phyloP scores from a whole-genome alignment of 2,888 invertebrate species.

The Sarcophaga caerulescens region DNA sequence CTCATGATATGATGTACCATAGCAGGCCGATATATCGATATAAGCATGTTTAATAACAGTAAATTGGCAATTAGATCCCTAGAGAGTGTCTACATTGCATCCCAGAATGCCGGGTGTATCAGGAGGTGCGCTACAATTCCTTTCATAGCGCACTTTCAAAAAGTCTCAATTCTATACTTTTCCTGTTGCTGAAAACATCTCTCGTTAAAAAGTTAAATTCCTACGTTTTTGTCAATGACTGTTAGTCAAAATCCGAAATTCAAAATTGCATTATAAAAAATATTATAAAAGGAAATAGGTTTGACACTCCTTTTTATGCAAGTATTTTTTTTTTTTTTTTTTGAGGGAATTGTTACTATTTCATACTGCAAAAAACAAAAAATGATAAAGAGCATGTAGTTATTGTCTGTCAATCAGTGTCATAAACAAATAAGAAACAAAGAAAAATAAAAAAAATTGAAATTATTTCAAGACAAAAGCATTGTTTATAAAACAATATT shows the following conservation, averaged over 20 bases:
- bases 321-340: constrained; percentile 22
- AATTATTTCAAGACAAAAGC: constrained; percentile 53
- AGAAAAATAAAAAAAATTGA: constrained; percentile 29
- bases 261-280: neutral
- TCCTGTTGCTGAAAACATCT: constrained; percentile 16
- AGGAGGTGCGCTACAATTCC: too few relatives aligned
- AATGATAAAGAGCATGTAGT: constrained; percentile 4
- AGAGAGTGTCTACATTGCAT: too few relatives aligned
- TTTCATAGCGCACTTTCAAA: too few relatives aligned
- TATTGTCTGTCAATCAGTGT: constrained; percentile 64
- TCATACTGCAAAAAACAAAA: too few relatives aligned
- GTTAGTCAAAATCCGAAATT: neutral
- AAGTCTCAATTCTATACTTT: too few relatives aligned
- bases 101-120: too few relatives aligned
- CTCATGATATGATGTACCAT: too few relatives aligned
- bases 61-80: too few relatives aligned
- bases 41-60: too few relatives aligned
- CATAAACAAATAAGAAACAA: constrained; percentile 19
- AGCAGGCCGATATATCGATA: too few relatives aligned
- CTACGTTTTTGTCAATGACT: constrained; percentile 2
- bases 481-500: constrained; percentile 46
- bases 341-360: constrained; percentile 24
- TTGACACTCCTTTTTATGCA: constrained; percentile 50
- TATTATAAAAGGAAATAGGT: constrained; percentile 18
- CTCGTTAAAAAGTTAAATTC: constrained; percentile 43